Percentiles rank a stretch among this genome's conserved stretches.
Conservation (phyloP, 2,888 invertebrate genomes). For the Mythimna impura region DNA sequence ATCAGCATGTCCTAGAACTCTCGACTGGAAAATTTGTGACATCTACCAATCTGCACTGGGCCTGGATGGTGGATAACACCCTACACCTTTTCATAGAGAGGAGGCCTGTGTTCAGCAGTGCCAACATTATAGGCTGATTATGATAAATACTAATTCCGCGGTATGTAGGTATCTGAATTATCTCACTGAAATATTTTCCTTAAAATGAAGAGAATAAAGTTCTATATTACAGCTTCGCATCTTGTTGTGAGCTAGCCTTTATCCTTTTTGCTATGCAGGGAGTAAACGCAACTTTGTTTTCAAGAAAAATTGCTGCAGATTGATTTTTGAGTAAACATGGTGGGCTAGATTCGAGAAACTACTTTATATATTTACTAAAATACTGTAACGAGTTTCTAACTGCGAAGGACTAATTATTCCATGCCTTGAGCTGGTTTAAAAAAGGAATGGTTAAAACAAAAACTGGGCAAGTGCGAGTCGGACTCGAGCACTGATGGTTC, state of each 20-base stretch:
- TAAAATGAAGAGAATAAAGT: background rate
- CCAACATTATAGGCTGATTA: no score
- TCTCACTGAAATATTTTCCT: background rate
- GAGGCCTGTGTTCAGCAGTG: no score
- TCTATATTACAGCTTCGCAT: slow-evolving; percentile 7
- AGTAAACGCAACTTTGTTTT: slow-evolving; percentile 53
- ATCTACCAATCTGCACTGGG: no score
- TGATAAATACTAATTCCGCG: no score
- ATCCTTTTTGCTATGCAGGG: slow-evolving; percentile 58
- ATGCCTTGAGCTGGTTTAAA: background rate
- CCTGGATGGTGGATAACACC: no score
- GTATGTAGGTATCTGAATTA: no score
- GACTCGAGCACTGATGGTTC: no score
- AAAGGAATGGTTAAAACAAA: background rate
- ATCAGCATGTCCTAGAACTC: no score
- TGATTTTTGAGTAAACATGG: slow-evolving; percentile 50
- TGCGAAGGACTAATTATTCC: background rate
- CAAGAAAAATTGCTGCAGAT: slow-evolving; percentile 65
- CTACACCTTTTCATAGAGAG: no score
- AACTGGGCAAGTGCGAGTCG: no score
- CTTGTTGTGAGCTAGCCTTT: slow-evolving; percentile 31
- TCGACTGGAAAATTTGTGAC: no score
- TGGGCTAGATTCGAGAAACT: slow-evolving; percentile 44
- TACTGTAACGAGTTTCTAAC: slow-evolving; percentile 27
- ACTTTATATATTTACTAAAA: slow-evolving; percentile 27